Evolutionary conservation across 2,888 invertebrate genomes (phyloP).

Genomic region (Hypena proboscidalis): DNA sequence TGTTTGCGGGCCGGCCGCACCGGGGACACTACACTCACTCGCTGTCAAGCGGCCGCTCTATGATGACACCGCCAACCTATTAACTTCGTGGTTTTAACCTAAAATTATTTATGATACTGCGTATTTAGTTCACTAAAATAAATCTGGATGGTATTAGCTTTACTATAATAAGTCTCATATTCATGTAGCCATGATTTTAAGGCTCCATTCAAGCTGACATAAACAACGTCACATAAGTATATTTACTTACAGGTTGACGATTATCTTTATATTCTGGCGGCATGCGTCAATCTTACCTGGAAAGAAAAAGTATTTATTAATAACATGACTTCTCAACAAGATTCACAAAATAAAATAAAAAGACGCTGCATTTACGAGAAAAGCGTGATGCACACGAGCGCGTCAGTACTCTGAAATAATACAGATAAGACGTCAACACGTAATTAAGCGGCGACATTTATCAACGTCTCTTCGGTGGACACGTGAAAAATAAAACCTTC

Average conservation of each 20-base stretch:
- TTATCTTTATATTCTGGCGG: too few relatives aligned
- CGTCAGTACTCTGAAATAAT: slow-evolving; percentile 27
- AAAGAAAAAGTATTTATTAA: slow-evolving; percentile 19
- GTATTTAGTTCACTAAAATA: slow-evolving; percentile 6
- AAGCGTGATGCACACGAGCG: neutral
- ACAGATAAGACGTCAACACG: slow-evolving; percentile 39
- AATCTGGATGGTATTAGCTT: neutral
- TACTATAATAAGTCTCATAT: too few relatives aligned
- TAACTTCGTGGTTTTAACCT: slow-evolving; percentile 25
- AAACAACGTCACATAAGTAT: too few relatives aligned
- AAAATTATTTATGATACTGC: slow-evolving; percentile 10
- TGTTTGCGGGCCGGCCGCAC: slow-evolving; percentile 53
- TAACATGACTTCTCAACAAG: neutral
- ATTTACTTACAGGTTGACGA: too few relatives aligned
- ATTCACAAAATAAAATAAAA: neutral
- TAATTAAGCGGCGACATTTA: slow-evolving; percentile 49
- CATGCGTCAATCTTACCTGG: too few relatives aligned
- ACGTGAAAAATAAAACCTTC: slow-evolving; percentile 50
- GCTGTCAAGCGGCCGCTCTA: slow-evolving; percentile 41
- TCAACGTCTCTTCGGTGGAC: slow-evolving; percentile 42
- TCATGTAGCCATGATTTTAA: too few relatives aligned
- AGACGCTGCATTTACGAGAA: neutral
- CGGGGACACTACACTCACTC: too few relatives aligned
- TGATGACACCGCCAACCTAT: slow-evolving; percentile 37
- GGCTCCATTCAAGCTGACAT: too few relatives aligned